Base-by-base conservation (phyloP, 2,113 vertebrate species). In the Panurus biarmicus region DNA sequence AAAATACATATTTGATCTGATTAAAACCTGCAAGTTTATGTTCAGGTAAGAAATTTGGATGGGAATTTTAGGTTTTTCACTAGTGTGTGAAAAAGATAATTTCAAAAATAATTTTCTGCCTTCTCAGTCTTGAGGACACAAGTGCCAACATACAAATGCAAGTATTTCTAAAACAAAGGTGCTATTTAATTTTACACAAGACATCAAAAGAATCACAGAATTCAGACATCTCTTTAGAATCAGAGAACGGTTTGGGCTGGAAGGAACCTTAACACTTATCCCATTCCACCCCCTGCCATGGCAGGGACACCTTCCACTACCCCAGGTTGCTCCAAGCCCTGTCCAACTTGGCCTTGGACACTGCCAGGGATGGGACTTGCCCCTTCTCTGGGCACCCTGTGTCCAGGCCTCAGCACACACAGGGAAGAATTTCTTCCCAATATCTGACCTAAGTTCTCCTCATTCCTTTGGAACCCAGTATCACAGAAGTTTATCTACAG, bases 291-390 rank as follows among this genome's bases (percentile, higher is more conserved):
- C 16, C 17, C 25, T 36, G 12, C 44, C 33, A 9, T 4, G 23
- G 1, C 28, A n/a, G 44, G 23, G 51, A 16, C 51, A 66, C 3
- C 22, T 80, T 28, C 21, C 33, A 24, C 5, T 17, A 14, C 0
- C 3, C 12, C 58, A 58, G 50, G 8, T 0, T 44, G 25, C 2
- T 65, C 44, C 44, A 13, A 65, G 14, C 10, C 12, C 42, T 0
- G 0, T 13, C 22, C 12, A 65, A 0, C 18, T 50, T 26, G 35
- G 9, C 31, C 9, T 73, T 13, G 51, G 0, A 23, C 44, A 58
- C 10, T 66, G 0, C 58, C 67, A 73, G 33, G 36, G 26, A 33
- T 36, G n/a, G 26, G 5, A 7, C 50, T 57, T 9, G 25, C 66
- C 35, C 57, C 22, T 44, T 5, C 76, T 65, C 44, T 57, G 50